A percentile compares a stretch with the other conserved stretches of the same genome.
phyloP scores from a whole-genome alignment of 2,888 invertebrate species.

The Rhaphigaster nebulosa region DNA sequence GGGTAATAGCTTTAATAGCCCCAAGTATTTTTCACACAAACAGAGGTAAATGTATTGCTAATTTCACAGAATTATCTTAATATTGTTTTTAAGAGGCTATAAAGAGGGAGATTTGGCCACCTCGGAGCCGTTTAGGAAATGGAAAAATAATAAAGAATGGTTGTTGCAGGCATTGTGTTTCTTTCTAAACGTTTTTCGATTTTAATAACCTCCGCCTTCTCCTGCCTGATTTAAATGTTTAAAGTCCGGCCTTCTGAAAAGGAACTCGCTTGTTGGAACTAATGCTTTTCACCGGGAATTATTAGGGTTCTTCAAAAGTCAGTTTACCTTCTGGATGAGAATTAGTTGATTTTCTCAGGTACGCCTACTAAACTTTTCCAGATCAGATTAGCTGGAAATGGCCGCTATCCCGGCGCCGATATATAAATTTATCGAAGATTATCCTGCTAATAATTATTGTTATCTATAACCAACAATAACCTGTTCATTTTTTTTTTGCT shows the following conservation, averaged over 20 bases:
- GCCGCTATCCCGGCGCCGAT: too few species aligned
- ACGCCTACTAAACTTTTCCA: too few species aligned
- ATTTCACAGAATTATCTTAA: conserved; percentile 27
- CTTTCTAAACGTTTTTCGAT: conserved; percentile 50
- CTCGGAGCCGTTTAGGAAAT: conserved; percentile 32
- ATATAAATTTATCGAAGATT: too few species aligned
- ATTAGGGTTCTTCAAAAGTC: background rate
- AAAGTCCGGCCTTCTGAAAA: background rate
- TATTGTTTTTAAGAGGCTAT: background rate
- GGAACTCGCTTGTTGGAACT: background rate
- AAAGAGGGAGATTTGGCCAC: conserved; percentile 22
- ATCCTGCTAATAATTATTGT: too few species aligned
- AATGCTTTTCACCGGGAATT: background rate
- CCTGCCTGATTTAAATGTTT: background rate
- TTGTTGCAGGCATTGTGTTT: conserved; percentile 18
- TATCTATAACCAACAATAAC: too few species aligned
- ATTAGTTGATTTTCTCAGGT: background rate
- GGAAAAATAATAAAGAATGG: conserved; percentile 42
- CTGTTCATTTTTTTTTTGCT: too few species aligned
- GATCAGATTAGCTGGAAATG: too few species aligned
- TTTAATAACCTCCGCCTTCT: conserved; percentile 36
- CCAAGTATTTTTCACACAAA: background rate
- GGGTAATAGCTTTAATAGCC: background rate
- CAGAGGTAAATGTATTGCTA: background rate
- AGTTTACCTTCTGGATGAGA: background rate